Conservation (phyloP, 2,888 invertebrate genomes). For the Watsonalla cultraria region DNA sequence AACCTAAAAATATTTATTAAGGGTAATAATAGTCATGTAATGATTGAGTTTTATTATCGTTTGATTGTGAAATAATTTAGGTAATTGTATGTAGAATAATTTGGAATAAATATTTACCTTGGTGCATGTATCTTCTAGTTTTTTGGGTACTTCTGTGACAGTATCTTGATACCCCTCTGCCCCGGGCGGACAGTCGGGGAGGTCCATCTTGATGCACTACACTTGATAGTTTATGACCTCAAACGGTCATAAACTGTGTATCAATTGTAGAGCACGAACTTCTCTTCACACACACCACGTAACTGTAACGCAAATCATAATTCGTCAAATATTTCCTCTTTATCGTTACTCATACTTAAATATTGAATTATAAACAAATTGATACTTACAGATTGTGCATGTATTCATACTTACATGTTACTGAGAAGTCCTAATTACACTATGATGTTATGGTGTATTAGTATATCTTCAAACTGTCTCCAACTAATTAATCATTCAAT, state of each 20-base stretch:
- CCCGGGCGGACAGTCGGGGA: slow-evolving; percentile 72
- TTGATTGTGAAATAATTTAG: neutral
- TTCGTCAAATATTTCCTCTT: slow-evolving; percentile 21
- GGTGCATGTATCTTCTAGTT: slow-evolving; percentile 49
- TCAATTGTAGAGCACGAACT: slow-evolving; percentile 38
- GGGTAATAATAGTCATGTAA: neutral
- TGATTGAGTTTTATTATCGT: neutral
- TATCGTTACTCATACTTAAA: slow-evolving; percentile 15
- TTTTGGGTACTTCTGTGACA: slow-evolving; percentile 58
- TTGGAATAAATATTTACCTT: slow-evolving; percentile 59
- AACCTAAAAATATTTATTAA: neutral
- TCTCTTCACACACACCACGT: slow-evolving; percentile 32
- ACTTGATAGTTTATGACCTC: slow-evolving; percentile 68
- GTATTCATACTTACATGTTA: slow-evolving; percentile 31
- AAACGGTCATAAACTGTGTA: slow-evolving; percentile 54
- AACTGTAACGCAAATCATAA: slow-evolving; percentile 51
- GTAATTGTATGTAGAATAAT: neutral
- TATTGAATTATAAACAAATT: slow-evolving; percentile 41
- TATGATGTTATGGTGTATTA: neutral
- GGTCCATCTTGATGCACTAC: slow-evolving; percentile 71
- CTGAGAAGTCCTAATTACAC: slow-evolving; percentile 23
- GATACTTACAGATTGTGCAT: slow-evolving; percentile 49
- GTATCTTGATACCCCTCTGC: slow-evolving; percentile 71
- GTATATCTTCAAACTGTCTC: neutral
- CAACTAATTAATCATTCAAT: neutral